Percentiles rank a stretch among this genome's conserved stretches.
Conservation (phyloP, 2,888 invertebrate species). For the Eupithecia dodoneata region DNA sequence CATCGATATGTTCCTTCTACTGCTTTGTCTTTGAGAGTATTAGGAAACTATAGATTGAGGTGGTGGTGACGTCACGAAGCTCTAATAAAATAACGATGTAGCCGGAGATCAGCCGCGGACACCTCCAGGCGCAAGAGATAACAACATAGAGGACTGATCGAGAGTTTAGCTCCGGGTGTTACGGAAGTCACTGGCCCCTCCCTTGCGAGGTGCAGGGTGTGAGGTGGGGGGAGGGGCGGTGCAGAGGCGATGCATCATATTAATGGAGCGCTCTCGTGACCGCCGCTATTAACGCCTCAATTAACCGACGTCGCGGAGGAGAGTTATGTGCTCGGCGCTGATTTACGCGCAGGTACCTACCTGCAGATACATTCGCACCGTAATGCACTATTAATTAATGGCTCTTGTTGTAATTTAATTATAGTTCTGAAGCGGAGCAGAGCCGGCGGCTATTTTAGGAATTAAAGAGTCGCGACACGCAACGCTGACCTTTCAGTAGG, state of each 20-base stretch:
- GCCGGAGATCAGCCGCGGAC: no score
- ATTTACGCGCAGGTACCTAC: slow-evolving; percentile 48
- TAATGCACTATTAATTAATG: slow-evolving; percentile 44
- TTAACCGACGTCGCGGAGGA: slow-evolving; percentile 49
- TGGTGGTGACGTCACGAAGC: no score
- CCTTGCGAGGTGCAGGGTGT: neutral
- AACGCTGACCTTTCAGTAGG: slow-evolving; percentile 17
- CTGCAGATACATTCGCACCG: slow-evolving; percentile 50
- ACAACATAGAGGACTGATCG: no score
- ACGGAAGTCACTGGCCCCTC: neutral
- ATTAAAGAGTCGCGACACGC: slow-evolving; percentile 29
- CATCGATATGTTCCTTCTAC: neutral
- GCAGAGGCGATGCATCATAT: slow-evolving; percentile 24
- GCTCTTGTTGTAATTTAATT: slow-evolving; percentile 40
- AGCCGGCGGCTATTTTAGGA: slow-evolving; percentile 23
- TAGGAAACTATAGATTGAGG: no score
- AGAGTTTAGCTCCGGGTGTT: neutral
- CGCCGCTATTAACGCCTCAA: slow-evolving; percentile 57
- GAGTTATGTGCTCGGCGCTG: slow-evolving; percentile 45
- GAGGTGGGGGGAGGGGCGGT: neutral
- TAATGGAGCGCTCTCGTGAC: slow-evolving; percentile 46
- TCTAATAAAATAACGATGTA: no score
- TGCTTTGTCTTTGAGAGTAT: no score
- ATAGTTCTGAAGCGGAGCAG: slow-evolving; percentile 23
- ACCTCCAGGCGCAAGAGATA: no score